phyloP scores from a whole-genome alignment of 2,113 vertebrate species.

The Sardina pilchardus region DNA sequence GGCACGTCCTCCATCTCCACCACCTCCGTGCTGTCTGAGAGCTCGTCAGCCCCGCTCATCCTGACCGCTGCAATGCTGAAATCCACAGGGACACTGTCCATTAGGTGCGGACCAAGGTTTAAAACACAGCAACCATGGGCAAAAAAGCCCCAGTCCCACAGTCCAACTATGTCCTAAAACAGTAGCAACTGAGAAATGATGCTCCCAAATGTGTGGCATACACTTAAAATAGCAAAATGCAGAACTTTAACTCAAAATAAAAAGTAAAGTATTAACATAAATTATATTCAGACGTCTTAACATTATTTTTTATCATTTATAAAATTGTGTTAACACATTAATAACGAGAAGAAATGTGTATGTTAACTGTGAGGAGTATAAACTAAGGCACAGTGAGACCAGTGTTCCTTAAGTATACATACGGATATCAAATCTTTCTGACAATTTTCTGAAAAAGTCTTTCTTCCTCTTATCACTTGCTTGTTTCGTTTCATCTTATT shows the following conservation, averaged over 20 bases:
- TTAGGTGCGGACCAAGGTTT: neutral
- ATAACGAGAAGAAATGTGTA: neutral
- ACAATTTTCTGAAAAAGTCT: too few species aligned
- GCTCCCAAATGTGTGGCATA: neutral
- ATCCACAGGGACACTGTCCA: neutral
- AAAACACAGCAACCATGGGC: neutral
- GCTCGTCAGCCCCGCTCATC: conserved; percentile 80
- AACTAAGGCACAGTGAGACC: too few species aligned
- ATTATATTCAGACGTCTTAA: neutral
- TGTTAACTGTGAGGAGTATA: neutral
- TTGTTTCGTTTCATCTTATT: neutral
- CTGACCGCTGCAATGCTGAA: conserved; percentile 72
- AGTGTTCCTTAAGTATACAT: neutral
- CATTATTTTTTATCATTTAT: neutral
- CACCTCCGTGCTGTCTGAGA: conserved; percentile 74
- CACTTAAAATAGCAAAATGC: too few species aligned
- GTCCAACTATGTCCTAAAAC: too few species aligned
- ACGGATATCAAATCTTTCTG: neutral
- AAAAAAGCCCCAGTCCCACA: neutral
- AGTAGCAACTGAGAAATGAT: neutral
- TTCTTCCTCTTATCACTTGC: neutral
- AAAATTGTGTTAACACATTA: neutral
- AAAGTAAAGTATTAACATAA: too few species aligned
- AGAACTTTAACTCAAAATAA: too few species aligned
- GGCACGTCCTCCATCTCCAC: conserved; percentile 83